Evolutionary conservation across 2,113 vertebrate species (phyloP).

Genomic region (Anser brachyrhynchus): DNA sequence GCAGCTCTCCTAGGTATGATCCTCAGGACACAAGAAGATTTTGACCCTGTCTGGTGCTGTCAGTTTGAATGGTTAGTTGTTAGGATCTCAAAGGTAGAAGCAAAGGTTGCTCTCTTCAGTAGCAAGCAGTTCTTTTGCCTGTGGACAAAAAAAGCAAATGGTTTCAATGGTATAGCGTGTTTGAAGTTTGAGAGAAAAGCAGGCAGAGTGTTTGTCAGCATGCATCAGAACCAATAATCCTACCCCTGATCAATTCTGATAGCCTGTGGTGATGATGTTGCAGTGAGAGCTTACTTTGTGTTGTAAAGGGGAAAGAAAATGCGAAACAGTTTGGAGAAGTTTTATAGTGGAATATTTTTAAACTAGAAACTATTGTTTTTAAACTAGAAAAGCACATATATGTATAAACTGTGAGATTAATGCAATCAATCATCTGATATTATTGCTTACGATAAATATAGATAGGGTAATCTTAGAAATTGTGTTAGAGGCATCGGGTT

Average conservation of each 20-base stretch:
- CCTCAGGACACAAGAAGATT: neutral
- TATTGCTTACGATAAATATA: neutral
- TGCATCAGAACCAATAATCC: neutral
- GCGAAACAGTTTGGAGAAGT: neutral
- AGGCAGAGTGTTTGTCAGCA: neutral
- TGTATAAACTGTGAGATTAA: neutral
- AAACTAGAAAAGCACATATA: neutral
- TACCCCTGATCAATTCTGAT: neutral
- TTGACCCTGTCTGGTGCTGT: neutral
- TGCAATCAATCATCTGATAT: neutral
- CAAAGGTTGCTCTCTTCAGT: neutral
- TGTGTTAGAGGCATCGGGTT: neutral
- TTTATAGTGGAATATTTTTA: neutral
- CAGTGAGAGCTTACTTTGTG: neutral
- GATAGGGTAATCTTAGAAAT: neutral
- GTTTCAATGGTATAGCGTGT: neutral
- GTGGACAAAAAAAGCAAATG: neutral
- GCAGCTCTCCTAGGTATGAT: neutral
- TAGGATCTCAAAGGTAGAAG: neutral
- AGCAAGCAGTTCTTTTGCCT: neutral
- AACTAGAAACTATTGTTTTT: neutral
- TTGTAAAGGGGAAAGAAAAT: neutral
- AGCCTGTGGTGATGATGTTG: neutral
- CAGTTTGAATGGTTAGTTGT: neutral
- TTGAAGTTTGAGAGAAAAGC: neutral